Evolutionary conservation across 2,113 vertebrate species (phyloP).

Genomic region (Caranx ignobilis): DNA sequence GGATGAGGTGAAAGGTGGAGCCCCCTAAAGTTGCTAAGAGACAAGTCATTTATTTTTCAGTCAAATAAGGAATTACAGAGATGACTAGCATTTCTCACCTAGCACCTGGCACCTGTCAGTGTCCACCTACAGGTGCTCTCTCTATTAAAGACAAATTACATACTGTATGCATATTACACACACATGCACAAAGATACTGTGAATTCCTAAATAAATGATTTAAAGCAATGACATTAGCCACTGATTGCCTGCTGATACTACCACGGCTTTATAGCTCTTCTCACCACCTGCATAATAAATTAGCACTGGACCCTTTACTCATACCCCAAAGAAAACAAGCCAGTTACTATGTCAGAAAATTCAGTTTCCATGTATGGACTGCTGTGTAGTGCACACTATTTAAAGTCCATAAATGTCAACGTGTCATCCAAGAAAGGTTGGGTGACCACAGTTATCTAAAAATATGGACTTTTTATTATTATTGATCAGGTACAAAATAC

Average conservation of each 20-base stretch:
- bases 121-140: slow-evolving; percentile 4
- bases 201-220: slow-evolving; percentile 18
- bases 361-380: slow-evolving; percentile 43
- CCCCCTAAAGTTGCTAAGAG: slow-evolving; percentile 10
- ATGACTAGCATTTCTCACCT: slow-evolving; percentile 34
- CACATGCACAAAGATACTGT: slow-evolving; percentile 6
- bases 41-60: slow-evolving; percentile 47
- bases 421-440: slow-evolving; percentile 11
- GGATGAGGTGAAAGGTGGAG: slow-evolving; percentile 27
- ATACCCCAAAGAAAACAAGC: slow-evolving; percentile 1
- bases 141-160: background rate
- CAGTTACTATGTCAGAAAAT: slow-evolving; percentile 36
- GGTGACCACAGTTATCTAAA: slow-evolving; percentile 50
- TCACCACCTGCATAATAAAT: slow-evolving; percentile 54
- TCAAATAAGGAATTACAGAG: slow-evolving; percentile 36
- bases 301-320: background rate
- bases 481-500: slow-evolving; percentile 48
- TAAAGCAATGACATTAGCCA: slow-evolving; percentile 31
- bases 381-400: background rate
- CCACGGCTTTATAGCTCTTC: slow-evolving; percentile 7
- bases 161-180: slow-evolving; percentile 18
- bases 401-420: background rate
- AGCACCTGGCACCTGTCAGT: slow-evolving; percentile 23
- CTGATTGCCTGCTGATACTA: background rate
- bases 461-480: slow-evolving; percentile 63